phyloP scores from a whole-genome alignment of 2,888 invertebrate species.

The Blastobasis adustella region DNA sequence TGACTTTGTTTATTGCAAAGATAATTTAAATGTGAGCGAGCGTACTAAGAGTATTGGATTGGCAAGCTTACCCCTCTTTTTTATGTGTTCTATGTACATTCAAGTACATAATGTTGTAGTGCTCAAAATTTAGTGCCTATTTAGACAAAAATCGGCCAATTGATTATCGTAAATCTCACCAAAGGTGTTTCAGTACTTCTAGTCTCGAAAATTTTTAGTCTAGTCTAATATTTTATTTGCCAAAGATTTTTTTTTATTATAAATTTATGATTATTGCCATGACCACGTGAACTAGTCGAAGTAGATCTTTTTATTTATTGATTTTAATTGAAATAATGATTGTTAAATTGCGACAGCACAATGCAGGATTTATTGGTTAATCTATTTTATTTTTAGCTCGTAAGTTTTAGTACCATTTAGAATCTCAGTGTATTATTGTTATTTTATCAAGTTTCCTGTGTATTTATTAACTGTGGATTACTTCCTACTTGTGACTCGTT shows the following conservation, averaged over 20 bases:
- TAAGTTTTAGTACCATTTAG: conserved; percentile 38
- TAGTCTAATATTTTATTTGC: conserved; percentile 38
- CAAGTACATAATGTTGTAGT: conserved; percentile 11
- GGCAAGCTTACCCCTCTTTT: too few relatives aligned
- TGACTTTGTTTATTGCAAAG: too few relatives aligned
- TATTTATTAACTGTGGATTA: too few relatives aligned
- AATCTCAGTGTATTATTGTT: conserved; percentile 48
- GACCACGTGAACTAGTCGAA: conserved; percentile 59
- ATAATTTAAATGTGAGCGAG: too few relatives aligned
- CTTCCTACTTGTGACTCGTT: too few relatives aligned
- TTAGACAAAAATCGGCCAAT: too few relatives aligned
- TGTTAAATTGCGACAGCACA: conserved; percentile 22
- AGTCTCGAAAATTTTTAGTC: conserved; percentile 33
- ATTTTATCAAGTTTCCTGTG: conserved; percentile 8
- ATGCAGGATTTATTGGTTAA: conserved; percentile 34
- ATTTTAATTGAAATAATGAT: neutral
- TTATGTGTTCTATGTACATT: too few relatives aligned
- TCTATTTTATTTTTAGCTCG: conserved; percentile 19
- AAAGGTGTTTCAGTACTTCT: conserved; percentile 32
- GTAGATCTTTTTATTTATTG: conserved; percentile 16
- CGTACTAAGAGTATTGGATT: too few relatives aligned
- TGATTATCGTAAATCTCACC: conserved; percentile 19
- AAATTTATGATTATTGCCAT: conserved; percentile 21
- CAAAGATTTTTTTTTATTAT: conserved; percentile 39
- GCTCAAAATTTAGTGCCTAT: conserved; percentile 21